Evolutionary conservation across 2,888 invertebrate genomes (phyloP).

Genomic region (Amorpha juglandis): DNA sequence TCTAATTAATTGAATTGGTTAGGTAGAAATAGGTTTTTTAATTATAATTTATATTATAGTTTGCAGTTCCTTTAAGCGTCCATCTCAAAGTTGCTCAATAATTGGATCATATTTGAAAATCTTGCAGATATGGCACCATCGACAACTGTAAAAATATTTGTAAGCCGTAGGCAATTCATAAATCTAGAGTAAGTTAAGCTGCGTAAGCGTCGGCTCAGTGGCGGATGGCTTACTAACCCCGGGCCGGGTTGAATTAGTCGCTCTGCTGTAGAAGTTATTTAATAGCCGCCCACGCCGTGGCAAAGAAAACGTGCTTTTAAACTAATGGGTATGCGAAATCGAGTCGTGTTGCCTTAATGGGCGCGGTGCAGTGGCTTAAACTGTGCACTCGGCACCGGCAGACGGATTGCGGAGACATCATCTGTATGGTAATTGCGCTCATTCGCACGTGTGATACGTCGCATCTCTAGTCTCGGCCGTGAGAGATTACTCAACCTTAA

Average conservation of each 20-base stretch:
- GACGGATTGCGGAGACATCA: conserved; percentile 60
- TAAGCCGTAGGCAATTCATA: conserved; percentile 50
- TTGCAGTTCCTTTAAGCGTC: too few species aligned
- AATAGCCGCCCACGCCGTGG: conserved; percentile 51
- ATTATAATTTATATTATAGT: too few species aligned
- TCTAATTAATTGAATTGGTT: too few species aligned
- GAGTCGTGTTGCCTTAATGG: conserved; percentile 46
- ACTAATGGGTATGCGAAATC: conserved; percentile 66
- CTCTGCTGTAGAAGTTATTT: conserved; percentile 56
- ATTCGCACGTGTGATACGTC: conserved; percentile 55
- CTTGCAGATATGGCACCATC: conserved; percentile 4
- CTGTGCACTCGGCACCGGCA: conserved; percentile 34
- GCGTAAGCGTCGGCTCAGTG: conserved; percentile 43
- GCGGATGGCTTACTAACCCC: conserved; percentile 34
- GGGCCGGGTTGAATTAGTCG: conserved; percentile 60
- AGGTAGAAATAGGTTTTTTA: too few species aligned
- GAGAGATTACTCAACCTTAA: conserved; percentile 50
- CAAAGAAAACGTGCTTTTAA: conserved; percentile 74
- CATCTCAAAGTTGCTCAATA: too few species aligned
- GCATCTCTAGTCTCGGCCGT: conserved; percentile 38
- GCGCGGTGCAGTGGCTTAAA: conserved; percentile 38
- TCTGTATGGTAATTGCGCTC: conserved; percentile 68
- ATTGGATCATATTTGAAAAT: neutral
- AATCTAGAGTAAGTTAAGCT: conserved; percentile 60
- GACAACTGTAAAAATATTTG: conserved; percentile 31